Base-by-base conservation (phyloP, 2,113 vertebrate species). In the Haemorhous mexicanus region DNA sequence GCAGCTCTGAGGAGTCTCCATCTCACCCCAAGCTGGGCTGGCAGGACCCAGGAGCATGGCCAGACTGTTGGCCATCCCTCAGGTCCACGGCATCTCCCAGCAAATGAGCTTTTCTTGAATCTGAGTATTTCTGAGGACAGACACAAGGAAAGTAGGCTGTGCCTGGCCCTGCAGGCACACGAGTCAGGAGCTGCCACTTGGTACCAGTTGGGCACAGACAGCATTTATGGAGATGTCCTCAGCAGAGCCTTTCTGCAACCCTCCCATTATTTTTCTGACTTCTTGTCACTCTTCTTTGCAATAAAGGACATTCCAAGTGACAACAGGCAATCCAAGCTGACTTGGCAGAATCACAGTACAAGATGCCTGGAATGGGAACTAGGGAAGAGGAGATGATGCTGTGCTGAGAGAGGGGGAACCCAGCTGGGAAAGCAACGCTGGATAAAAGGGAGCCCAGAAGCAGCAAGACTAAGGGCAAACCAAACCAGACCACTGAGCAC, bases 11-110 rank as follows among this genome's bases (percentile, higher is more conserved):
- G 3, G 35, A 39, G 47, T 28, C 39, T 70, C 59, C 46, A 62
- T 17, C 37, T 35, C 1, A 1, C 10, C 55, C 52, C 3, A 4
- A 59, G 61, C n/a, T 6, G 0, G 0, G 37, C 39, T 58, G 44
- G 83, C 72, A 83, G 76, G 46, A 41, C 9, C 30, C 33, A 30
- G 69, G 73, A 74, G 32, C 69, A 67, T 0, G 1, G 32, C 27
- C 73, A 80, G 37, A 26, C 50, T 52, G 26, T 8, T 64, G 70
- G 80, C 53, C 55, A 69, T 50, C 64, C 23, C 64, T 49, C 9
- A 19, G 30, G 24, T 15, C 53, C 26, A 10, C 47, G 23, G 37
- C 77, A 58, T 5, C 13, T 58, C 64, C 37, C 26, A n/a, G 17
- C 11, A 30, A 41, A 43, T 12, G 32, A 91, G 73, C 32, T 79